Percentiles rank a stretch among this genome's conserved stretches.
These are phyloP conservation scores for Bos javanicus DNA, from an alignment of 2,113 vertebrate species.

Conservation along the genomic window DNA sequence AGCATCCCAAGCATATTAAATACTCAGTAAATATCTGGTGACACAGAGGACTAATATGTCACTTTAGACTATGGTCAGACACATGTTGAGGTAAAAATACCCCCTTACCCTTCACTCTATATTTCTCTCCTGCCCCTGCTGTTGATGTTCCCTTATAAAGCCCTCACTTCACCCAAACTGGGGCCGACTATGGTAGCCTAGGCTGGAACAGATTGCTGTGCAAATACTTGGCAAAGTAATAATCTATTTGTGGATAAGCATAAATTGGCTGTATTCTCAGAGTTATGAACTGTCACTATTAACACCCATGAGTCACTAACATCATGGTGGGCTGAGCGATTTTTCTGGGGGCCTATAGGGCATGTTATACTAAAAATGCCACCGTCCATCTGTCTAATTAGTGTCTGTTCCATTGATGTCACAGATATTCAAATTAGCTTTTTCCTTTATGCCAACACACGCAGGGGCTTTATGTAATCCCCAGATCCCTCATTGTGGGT, in stretches of 20 bases:
- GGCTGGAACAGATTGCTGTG: constrained; percentile 34
- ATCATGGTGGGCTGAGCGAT: constrained; percentile 6
- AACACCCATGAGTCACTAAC: constrained; percentile 49
- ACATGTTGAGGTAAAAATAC: not conserved
- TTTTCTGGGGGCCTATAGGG: constrained; percentile 21
- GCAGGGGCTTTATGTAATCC: not conserved
- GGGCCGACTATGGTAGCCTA: not conserved
- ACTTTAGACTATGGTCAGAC: not conserved
- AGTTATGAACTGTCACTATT: constrained; percentile 58
- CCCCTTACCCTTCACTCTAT: not conserved
- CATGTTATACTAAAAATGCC: constrained; percentile 38
- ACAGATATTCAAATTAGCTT: constrained; percentile 18
- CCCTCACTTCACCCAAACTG: not conserved
- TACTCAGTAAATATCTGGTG: constrained; percentile 12
- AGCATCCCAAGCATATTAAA: not conserved
- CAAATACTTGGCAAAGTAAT: constrained; percentile 46
- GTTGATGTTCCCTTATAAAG: not conserved
- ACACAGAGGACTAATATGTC: not conserved
- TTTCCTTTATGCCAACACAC: not conserved
- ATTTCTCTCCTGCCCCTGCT: not conserved
- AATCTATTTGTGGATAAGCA: constrained; percentile 44
- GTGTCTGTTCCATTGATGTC: constrained; percentile 12
- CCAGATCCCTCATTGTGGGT: not conserved
- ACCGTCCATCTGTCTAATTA: constrained; percentile 25
- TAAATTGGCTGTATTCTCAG: constrained; percentile 44